Percentiles rank a stretch among this genome's conserved stretches.
Evolutionary conservation across 2,797 vertebrate genomes (phyloP).

Genomic region (Enteromius thamalakanensis): DNA sequence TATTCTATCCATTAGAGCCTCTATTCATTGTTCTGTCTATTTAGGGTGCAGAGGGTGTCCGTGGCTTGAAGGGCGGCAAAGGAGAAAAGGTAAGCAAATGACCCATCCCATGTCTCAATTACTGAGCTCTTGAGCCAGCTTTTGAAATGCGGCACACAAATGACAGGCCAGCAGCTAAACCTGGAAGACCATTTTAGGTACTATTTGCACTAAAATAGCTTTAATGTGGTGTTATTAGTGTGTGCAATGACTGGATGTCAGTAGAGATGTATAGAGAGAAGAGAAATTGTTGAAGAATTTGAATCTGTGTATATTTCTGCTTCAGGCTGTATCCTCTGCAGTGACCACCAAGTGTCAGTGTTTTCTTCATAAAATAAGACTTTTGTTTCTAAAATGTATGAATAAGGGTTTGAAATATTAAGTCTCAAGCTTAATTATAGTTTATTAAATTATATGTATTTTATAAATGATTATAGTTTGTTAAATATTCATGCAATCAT

Average conservation of each 20-base stretch:
- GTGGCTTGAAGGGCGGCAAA: conserved; percentile 94
- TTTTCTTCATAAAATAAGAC: conserved; percentile 1
- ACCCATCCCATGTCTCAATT: not conserved
- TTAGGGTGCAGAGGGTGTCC: conserved; percentile 94
- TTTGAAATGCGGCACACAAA: conserved; percentile 47
- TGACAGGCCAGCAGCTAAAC: conserved; percentile 20
- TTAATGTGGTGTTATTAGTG: conserved; percentile 49
- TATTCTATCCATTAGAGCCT: conserved; percentile 2
- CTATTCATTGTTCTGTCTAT: conserved; percentile 16
- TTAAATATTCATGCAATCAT: not conserved
- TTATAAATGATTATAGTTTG: not conserved
- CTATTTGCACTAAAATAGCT: conserved; percentile 59
- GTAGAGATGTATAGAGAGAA: not conserved
- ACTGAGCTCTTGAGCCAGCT: not conserved
- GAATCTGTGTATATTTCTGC: not conserved
- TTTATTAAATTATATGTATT: not conserved
- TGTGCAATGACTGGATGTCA: not conserved
- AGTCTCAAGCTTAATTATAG: not conserved
- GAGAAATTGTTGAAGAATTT: not conserved
- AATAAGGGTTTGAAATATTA: not conserved
- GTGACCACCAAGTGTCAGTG: conserved; percentile 69
- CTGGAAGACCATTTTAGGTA: conserved; percentile 59
- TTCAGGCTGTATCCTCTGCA: conserved; percentile 14
- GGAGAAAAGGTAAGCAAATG: conserved; percentile 91
- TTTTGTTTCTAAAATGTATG: not conserved